These are phyloP conservation scores for Kryptolebias marmoratus DNA, from an alignment of 2,113 vertebrate genomes.

Conservation along the genomic window DNA sequence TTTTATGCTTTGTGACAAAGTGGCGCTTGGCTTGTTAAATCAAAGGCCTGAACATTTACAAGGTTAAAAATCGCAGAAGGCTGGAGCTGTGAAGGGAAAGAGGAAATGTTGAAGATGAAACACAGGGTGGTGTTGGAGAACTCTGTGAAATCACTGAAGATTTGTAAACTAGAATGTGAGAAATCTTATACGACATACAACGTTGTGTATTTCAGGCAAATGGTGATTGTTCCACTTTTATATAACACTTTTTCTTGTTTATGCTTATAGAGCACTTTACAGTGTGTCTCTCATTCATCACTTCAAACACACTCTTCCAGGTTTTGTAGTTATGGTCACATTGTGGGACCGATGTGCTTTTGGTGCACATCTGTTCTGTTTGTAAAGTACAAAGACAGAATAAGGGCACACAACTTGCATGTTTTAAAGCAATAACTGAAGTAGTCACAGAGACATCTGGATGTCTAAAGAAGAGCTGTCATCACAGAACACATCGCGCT, in stretches of 20 bases:
- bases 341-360: neutral
- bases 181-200: neutral
- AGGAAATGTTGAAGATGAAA: neutral
- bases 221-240: neutral
- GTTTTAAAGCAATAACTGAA: neutral
- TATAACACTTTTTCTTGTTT: neutral
- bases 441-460: no score
- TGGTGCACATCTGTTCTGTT: neutral
- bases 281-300: neutral
- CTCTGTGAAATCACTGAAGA: neutral
- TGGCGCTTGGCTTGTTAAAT: slow-evolving; percentile 16
- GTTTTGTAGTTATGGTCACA: neutral
- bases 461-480: no score
- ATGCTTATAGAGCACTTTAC: neutral
- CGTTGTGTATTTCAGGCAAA: neutral
- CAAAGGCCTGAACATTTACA: slow-evolving; percentile 19
- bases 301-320: neutral
- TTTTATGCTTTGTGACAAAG: slow-evolving; percentile 45
- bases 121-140: neutral
- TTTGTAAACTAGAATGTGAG: neutral
- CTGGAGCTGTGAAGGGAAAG: neutral
- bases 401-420: neutral
- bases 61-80: slow-evolving; percentile 25
- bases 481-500: no score
- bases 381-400: neutral